phyloP scores from a whole-genome alignment of 1,140 invertebrate genomes.

The Temnothorax curvispinosus region DNA sequence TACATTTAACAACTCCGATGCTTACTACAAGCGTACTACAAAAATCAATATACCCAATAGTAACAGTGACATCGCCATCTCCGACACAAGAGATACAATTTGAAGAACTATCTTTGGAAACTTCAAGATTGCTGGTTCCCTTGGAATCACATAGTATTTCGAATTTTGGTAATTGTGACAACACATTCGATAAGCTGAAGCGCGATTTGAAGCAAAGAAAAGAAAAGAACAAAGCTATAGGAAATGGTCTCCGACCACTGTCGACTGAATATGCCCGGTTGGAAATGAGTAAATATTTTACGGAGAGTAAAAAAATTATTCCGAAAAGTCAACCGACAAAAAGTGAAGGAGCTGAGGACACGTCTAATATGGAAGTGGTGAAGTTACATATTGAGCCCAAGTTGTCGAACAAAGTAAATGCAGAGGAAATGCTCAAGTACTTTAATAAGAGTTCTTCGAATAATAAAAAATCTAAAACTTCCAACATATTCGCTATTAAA shows the following conservation, averaged over 20 bases:
- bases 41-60: conserved; percentile 25
- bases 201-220: conserved; percentile 80
- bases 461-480: conserved; percentile 17
- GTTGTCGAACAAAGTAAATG: conserved; percentile 78
- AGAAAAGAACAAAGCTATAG: conserved; percentile 75
- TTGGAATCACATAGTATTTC: conserved; percentile 41
- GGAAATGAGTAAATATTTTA: conserved; percentile 82
- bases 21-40: neutral
- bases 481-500: neutral
- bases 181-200: conserved; percentile 79
- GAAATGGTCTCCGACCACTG: conserved; percentile 77
- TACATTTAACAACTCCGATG: neutral
- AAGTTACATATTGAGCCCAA: conserved; percentile 78
- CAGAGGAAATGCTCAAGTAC: conserved; percentile 82
- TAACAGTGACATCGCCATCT: conserved; percentile 79
- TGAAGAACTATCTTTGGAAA: conserved; percentile 61
- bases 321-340: neutral
- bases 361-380: conserved; percentile 57
- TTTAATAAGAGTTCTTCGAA: conserved; percentile 68
- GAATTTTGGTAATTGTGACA: conserved; percentile 47
- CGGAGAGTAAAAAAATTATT: conserved; percentile 29
- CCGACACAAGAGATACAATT: conserved; percentile 75
- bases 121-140: conserved; percentile 64
- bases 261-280: conserved; percentile 78
- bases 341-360: conserved; percentile 16